Conservation (phyloP, 2,113 vertebrate genomes). For the Melanerpes aurifrons region DNA sequence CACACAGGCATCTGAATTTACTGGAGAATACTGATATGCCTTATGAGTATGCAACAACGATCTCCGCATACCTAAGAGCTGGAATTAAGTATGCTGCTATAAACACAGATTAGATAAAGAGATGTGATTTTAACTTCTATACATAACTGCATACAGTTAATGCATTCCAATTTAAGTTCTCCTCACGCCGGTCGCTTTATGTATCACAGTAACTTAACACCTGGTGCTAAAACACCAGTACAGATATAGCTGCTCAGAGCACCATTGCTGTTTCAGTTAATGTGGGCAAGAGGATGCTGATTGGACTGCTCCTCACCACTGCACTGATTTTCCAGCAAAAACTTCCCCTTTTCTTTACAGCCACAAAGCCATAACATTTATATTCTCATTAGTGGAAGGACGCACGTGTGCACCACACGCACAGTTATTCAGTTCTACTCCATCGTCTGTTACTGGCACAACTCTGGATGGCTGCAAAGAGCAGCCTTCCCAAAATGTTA, state of each 20-base stretch:
- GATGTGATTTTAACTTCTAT: neutral
- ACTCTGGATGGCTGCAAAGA: accelerated
- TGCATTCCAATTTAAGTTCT: neutral
- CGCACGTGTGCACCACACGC: neutral
- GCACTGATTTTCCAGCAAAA: neutral
- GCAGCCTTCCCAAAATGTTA: neutral
- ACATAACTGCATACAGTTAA: neutral
- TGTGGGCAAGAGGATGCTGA: neutral
- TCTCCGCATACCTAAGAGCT: neutral
- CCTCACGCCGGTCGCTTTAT: neutral
- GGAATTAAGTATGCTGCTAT: neutral
- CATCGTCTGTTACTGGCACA: neutral
- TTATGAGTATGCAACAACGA: neutral
- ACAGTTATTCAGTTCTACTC: neutral
- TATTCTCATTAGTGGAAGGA: neutral
- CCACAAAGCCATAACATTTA: neutral
- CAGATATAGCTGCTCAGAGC: neutral
- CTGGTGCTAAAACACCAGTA: neutral
- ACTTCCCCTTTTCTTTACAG: neutral
- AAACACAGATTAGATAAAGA: neutral
- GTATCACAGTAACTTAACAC: constrained; percentile 14
- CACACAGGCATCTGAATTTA: neutral
- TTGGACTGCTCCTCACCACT: neutral
- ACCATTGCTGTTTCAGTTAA: neutral
- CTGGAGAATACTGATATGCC: neutral